A percentile compares a stretch with the other conserved stretches of the same genome.
phyloP scores from a whole-genome alignment of 2,113 vertebrate species.

The Cavia aperea region DNA sequence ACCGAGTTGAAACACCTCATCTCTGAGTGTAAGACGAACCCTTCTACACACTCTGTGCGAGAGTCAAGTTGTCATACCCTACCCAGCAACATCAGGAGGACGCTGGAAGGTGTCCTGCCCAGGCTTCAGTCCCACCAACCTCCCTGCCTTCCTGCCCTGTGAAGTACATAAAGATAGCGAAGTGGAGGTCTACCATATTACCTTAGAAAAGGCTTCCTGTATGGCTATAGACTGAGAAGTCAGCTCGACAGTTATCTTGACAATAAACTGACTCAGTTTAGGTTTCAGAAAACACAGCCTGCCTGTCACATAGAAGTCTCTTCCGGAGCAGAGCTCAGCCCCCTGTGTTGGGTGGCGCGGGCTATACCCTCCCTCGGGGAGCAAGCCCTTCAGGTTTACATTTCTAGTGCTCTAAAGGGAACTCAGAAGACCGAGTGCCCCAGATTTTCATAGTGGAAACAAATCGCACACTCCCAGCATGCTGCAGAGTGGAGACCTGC shows the following conservation, averaged over 20 bases:
- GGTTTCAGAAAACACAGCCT: neutral
- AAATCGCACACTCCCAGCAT: neutral
- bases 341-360: neutral
- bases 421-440: neutral
- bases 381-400: neutral
- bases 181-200: neutral
- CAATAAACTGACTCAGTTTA: slow-evolving; percentile 5
- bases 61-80: neutral
- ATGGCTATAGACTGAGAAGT: slow-evolving; percentile 30
- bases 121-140: neutral
- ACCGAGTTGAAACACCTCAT: neutral
- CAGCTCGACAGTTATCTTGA: slow-evolving; percentile 1
- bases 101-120: neutral
- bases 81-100: neutral
- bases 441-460: neutral
- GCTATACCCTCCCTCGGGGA: fast-evolving
- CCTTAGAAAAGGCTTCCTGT: slow-evolving; percentile 40
- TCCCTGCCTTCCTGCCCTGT: slow-evolving; percentile 9
- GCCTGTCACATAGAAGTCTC: neutral
- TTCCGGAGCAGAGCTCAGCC: neutral
- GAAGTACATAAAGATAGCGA: slow-evolving; percentile 5
- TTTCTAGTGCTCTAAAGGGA: neutral
- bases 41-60: neutral
- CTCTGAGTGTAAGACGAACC: neutral
- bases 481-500: neutral